Percentiles rank a stretch among this genome's conserved stretches.
Evolutionary conservation across 2,797 vertebrate species (phyloP).

Genomic region (Alcedo atthis): DNA sequence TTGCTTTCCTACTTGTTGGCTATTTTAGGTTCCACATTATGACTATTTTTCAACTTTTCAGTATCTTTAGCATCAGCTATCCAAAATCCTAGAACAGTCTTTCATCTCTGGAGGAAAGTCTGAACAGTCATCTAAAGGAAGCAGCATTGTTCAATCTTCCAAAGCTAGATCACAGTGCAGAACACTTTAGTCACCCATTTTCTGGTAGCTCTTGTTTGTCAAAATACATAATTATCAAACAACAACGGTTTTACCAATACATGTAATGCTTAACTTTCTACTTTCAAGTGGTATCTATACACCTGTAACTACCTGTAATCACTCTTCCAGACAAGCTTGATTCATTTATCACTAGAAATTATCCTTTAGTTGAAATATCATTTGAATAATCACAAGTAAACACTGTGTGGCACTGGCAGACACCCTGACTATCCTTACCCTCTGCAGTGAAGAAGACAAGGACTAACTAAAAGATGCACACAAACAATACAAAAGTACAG

Average conservation of each 20-base stretch:
- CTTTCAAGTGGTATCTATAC: neutral
- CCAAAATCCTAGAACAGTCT: neutral
- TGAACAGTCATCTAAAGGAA: neutral
- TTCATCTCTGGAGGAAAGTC: neutral
- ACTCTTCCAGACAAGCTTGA: neutral
- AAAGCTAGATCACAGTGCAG: neutral
- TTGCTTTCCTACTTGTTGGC: neutral
- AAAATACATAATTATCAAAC: neutral
- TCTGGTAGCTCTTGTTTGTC: neutral
- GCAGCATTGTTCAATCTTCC: neutral
- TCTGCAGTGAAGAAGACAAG: neutral
- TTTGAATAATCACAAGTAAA: neutral
- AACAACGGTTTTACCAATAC: neutral
- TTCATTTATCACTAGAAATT: neutral
- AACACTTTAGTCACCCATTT: neutral
- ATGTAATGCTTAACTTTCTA: rapidly evolving
- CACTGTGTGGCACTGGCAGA: rapidly evolving
- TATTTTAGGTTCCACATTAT: neutral
- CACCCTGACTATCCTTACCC: neutral
- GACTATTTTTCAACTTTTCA: neutral
- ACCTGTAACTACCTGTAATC: neutral
- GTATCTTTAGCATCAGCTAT: neutral
- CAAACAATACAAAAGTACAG: rapidly evolving
- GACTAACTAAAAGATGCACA: neutral
- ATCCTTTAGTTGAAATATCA: neutral